Percentiles rank a stretch among this genome's conserved stretches.
These are phyloP conservation scores for Tetragonula clypearis DNA, from an alignment of 1,140 invertebrate species.

Conservation along the genomic window DNA sequence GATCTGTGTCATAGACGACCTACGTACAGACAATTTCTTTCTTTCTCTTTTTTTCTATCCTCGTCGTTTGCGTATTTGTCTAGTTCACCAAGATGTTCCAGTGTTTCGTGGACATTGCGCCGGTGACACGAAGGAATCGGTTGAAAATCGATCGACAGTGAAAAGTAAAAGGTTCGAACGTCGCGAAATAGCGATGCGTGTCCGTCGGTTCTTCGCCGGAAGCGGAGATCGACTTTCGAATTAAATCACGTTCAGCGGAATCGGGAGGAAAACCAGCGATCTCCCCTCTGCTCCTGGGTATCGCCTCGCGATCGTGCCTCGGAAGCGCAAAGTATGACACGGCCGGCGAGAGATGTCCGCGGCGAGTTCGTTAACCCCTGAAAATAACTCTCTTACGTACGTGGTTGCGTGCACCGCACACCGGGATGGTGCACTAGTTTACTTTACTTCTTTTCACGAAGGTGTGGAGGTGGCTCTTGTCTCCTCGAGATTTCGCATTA, in stretches of 20 bases:
- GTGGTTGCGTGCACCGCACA: slow-evolving; percentile 73
- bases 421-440: slow-evolving; percentile 79
- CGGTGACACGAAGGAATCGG: background rate
- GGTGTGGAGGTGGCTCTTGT: slow-evolving; percentile 42
- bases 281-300: slow-evolving; percentile 66
- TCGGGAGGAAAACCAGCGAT: slow-evolving; percentile 70
- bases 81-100: background rate
- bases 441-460: slow-evolving; percentile 74
- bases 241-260: slow-evolving; percentile 58
- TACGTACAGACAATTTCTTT: background rate
- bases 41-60: too few species aligned
- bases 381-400: slow-evolving; percentile 79
- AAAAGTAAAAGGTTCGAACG: background rate
- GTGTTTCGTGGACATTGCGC: background rate
- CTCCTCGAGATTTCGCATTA: slow-evolving; percentile 63
- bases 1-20: slow-evolving; percentile 35
- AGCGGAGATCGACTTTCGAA: slow-evolving; percentile 57
- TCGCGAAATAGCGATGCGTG: background rate
- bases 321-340: slow-evolving; percentile 74
- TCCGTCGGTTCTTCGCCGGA: background rate
- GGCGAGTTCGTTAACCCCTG: slow-evolving; percentile 78
- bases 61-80: background rate
- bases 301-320: slow-evolving; percentile 13
- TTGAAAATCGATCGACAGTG: background rate
- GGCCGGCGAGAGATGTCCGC: slow-evolving; percentile 70